Evolutionary conservation across 2,113 vertebrate genomes (phyloP), one percentile per base, ranked within the genome.

Genomic region (Mungos mungo): DNA sequence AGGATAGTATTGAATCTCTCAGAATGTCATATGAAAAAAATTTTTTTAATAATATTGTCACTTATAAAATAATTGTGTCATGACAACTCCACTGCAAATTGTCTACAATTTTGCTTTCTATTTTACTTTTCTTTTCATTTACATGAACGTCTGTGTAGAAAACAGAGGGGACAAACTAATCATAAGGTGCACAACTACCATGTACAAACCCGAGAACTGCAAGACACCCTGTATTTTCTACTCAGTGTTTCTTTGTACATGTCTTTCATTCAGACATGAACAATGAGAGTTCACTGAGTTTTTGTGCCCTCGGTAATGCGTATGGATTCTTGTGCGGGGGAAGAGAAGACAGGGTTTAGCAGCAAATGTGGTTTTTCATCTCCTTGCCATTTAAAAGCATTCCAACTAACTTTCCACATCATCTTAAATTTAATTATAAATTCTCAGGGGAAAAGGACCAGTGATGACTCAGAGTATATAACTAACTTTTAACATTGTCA

Each of bases 321-420:
- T 38, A 25, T 71, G 16, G 8, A 68, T 92, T 76, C 74, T 81
- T 76, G 7, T 74, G 27, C 25, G 25, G 50, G 79, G 50, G 92
- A 80, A 94, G 93, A 93, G 68, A 83, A 97, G 80, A 74, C 54
- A 85, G 52, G 29, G 35, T 41, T 94, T 72, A 69, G 76, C 8
- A 0, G 74, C 19, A 33, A 93, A 88, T 94, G 84, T 63, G 86
- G 86, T 65, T 83, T 71, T 85, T 93, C 77, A 81, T 50, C 5
- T 47, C 96, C 93, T 96, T 97, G 77, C 88, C 80, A 72, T 93
- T 84, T 81, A 68, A 87, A 96, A 79, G 63, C 71, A 93, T 97
- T 97, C 86, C 65, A 85, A 94, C 19, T 93, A 88, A 52, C 94
- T 96, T 96, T 88, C 96, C 66, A 92, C 93, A 38, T 85, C 54